A percentile compares a stretch with the other conserved stretches of the same genome.
Conservation (phyloP, 2,113 vertebrate species). For the Xiphophorus couchianus region DNA sequence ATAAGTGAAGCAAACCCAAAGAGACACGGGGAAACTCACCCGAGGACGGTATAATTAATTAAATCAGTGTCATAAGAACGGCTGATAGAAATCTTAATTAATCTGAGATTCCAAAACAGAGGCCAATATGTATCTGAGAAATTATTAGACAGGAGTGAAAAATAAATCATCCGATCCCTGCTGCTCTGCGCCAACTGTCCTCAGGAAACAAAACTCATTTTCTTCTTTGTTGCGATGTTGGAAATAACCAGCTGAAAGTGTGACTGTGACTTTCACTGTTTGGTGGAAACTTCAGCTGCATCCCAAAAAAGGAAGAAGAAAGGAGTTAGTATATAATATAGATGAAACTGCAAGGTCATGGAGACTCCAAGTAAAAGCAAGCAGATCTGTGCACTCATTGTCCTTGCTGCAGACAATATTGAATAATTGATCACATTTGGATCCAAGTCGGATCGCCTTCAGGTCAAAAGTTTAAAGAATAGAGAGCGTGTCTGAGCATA, state of each 20-base stretch:
- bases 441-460: not conserved
- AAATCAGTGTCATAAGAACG: conserved; percentile 25
- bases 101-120: conserved; percentile 1
- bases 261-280: not conserved
- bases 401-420: not conserved
- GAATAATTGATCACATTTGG: not conserved
- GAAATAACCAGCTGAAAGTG: not conserved
- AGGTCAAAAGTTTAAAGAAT: not conserved
- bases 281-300: not conserved
- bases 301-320: not conserved
- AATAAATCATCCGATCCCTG: conserved; percentile 3
- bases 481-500: not conserved
- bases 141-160: not conserved
- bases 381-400: not conserved
- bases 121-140: not conserved
- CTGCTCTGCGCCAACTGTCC: conserved; percentile 9
- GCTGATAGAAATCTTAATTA: conserved; percentile 43
- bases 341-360: not conserved
- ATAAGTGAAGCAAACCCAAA: not conserved
- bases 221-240: not conserved
- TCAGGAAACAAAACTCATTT: conserved; percentile 1
- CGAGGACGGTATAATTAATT: conserved; percentile 3
- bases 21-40: not conserved
- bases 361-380: not conserved
- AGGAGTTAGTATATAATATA: not conserved